These are phyloP conservation scores for Ophthalmotilapia sp. DNA, from an alignment of 2,113 vertebrate genomes.

Conservation along the genomic window DNA sequence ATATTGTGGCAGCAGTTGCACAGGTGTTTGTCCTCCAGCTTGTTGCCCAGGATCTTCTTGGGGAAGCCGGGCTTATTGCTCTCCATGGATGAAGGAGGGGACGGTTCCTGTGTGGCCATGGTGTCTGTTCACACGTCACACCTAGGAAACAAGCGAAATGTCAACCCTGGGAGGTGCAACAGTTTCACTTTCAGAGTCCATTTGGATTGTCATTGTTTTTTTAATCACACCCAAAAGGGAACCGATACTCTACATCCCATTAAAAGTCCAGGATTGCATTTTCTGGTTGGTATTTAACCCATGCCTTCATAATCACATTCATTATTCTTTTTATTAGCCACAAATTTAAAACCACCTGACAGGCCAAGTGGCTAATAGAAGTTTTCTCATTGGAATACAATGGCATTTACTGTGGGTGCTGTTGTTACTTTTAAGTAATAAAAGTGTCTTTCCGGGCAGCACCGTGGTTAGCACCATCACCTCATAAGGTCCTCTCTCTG, in stretches of 20 bases:
- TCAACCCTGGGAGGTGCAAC: neutral
- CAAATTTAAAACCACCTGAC: neutral
- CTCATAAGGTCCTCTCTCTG: neutral
- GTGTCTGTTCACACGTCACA: slow-evolving; percentile 53
- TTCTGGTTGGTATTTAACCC: neutral
- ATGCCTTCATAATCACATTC: neutral
- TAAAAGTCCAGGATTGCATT: neutral
- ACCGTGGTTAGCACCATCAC: neutral
- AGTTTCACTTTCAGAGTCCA: neutral
- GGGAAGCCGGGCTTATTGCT: slow-evolving; percentile 84
- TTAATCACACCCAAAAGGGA: neutral
- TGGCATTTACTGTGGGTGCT: neutral
- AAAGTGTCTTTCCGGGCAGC: neutral
- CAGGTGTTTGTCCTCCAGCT: slow-evolving; percentile 90
- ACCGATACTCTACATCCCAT: neutral
- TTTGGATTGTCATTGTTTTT: neutral
- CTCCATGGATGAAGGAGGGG: slow-evolving; percentile 82
- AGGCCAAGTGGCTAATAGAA: neutral
- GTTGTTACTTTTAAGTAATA: neutral
- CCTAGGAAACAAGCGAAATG: neutral
- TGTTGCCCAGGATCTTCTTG: slow-evolving; percentile 84
- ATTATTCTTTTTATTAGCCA: neutral
- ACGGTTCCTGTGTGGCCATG: slow-evolving; percentile 77
- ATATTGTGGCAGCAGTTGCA: slow-evolving; percentile 89
- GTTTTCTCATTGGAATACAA: neutral